Conservation (phyloP, 2,113 vertebrate genomes). For the Dicaeum eximium region DNA sequence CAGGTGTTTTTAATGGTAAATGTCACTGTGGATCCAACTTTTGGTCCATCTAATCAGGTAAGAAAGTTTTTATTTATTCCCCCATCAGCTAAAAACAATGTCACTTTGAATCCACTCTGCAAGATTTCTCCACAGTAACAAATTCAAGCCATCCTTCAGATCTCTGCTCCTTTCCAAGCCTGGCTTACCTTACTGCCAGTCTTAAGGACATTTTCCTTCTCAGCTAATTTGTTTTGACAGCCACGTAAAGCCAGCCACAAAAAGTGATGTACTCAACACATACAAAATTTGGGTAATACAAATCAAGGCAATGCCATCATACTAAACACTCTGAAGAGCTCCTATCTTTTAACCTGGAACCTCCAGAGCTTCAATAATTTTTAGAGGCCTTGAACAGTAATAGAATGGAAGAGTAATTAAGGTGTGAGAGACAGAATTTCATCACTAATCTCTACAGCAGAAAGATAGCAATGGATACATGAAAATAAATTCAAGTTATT, state of each 20-base stretch:
- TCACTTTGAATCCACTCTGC: neutral
- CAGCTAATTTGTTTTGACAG: slow-evolving; percentile 10
- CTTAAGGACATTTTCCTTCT: neutral
- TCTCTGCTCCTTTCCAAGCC: neutral
- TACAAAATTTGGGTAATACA: neutral
- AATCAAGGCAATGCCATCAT: slow-evolving; percentile 9
- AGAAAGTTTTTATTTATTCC: neutral
- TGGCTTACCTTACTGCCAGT: slow-evolving; percentile 18
- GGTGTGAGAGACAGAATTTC: slow-evolving; percentile 18
- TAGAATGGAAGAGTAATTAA: slow-evolving; percentile 15
- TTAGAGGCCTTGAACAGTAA: neutral
- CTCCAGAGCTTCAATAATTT: neutral
- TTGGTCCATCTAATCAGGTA: neutral
- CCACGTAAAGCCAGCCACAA: neutral
- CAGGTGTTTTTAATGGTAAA: neutral
- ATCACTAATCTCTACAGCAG: slow-evolving; percentile 54
- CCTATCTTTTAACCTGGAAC: neutral
- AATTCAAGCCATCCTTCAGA: neutral
- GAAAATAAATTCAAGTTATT: slow-evolving; percentile 85
- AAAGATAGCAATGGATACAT: slow-evolving; percentile 68
- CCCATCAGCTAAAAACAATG: neutral
- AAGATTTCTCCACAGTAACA: neutral
- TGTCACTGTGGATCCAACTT: neutral
- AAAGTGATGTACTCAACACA: neutral
- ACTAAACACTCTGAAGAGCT: neutral